These are phyloP conservation scores for Microctonus brassicae DNA, from an alignment of 2,888 invertebrate genomes.

Conservation along the genomic window DNA sequence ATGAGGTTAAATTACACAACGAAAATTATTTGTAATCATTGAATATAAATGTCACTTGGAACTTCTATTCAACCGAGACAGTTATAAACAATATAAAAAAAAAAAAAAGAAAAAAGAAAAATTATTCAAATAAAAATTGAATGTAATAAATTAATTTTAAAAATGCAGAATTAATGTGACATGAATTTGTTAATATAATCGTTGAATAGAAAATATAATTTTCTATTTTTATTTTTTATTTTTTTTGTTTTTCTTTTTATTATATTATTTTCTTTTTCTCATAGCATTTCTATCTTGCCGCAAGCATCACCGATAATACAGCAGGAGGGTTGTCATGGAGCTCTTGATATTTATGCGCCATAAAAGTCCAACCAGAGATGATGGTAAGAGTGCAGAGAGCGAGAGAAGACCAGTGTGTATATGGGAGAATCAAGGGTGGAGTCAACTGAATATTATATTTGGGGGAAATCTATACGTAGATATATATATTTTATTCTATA, in stretches of 20 bases:
- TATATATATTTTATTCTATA: neutral
- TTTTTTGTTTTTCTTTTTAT: too few species aligned
- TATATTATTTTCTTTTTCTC: slow-evolving; percentile 40
- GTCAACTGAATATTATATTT: slow-evolving; percentile 20
- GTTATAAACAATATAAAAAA: too few species aligned
- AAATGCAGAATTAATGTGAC: too few species aligned
- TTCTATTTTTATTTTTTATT: too few species aligned
- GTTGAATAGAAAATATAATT: too few species aligned
- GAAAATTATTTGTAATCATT: neutral
- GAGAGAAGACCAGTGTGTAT: slow-evolving; percentile 65
- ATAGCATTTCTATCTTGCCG: slow-evolving; percentile 44
- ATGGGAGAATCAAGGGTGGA: slow-evolving; percentile 45
- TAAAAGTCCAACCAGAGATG: slow-evolving; percentile 64
- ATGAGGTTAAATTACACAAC: slow-evolving; percentile 8
- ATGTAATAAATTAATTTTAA: too few species aligned
- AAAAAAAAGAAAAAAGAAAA: too few species aligned
- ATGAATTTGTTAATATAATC: too few species aligned
- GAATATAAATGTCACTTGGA: neutral
- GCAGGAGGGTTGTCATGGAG: slow-evolving; percentile 47
- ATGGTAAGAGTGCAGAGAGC: slow-evolving; percentile 62
- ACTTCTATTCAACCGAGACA: too few species aligned
- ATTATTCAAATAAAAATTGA: too few species aligned
- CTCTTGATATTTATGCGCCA: slow-evolving; percentile 69
- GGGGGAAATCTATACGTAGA: neutral
- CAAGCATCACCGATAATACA: slow-evolving; percentile 66